Percentiles rank a stretch among this genome's conserved stretches.
These are phyloP conservation scores for Danio jaintianensis DNA, from an alignment of 2,797 vertebrate genomes.

Conservation along the genomic window DNA sequence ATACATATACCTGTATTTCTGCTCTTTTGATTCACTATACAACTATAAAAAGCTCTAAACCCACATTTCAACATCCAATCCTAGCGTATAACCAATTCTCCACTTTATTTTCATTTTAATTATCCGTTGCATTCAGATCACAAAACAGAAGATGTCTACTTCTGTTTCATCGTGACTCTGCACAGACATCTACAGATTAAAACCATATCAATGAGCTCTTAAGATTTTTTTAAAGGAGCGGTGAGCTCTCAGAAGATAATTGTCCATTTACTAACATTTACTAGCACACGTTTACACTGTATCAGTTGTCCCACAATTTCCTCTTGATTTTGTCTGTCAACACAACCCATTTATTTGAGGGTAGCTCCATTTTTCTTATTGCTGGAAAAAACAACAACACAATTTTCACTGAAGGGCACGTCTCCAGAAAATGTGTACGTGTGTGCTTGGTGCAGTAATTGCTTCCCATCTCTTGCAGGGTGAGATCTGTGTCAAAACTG, in stretches of 20 bases:
- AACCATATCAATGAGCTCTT: no score
- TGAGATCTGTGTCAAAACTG: constrained; percentile 64
- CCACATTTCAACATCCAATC: no score
- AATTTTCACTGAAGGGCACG: constrained; percentile 63
- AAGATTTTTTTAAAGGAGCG: background rate
- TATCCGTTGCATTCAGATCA: no score
- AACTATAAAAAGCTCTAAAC: no score
- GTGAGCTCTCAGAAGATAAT: background rate
- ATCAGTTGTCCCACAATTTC: constrained; percentile 31
- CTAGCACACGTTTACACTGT: constrained; percentile 1
- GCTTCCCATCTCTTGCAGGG: constrained; percentile 70
- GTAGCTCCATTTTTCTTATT: constrained; percentile 63
- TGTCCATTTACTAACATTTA: background rate
- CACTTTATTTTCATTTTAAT: no score
- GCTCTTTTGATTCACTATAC: no score
- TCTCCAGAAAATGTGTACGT: constrained; percentile 42
- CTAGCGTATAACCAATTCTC: no score
- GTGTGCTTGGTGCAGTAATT: constrained; percentile 61
- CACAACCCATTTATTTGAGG: constrained; percentile 58
- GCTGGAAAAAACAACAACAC: constrained; percentile 55
- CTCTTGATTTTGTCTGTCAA: constrained; percentile 38
- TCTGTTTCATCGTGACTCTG: no score
- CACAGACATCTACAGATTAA: no score
- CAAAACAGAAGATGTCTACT: no score
- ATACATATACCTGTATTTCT: no score